These are phyloP conservation scores for Helarctos malayanus DNA, from an alignment of 2,797 vertebrate species.

Conservation along the genomic window DNA sequence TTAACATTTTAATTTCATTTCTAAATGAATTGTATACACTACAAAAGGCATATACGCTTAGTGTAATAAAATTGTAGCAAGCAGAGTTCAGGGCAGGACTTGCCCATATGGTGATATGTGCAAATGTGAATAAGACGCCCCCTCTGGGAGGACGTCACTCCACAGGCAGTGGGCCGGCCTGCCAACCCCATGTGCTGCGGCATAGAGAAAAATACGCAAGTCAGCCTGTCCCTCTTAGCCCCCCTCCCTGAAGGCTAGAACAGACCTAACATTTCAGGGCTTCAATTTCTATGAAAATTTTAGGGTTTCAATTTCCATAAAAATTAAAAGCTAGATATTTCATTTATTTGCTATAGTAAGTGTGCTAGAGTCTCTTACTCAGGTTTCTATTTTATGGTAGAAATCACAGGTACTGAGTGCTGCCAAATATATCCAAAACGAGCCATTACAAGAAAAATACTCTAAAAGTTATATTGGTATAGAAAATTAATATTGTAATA, in stretches of 20 bases:
- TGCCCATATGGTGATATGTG: background rate
- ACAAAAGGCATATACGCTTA: background rate
- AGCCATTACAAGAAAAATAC: background rate
- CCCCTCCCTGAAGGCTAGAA: background rate
- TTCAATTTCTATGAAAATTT: background rate
- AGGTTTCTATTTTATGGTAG: background rate
- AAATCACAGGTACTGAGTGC: background rate
- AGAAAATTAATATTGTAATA: background rate
- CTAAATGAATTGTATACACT: background rate
- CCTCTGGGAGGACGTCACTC: background rate
- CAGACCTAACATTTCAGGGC: background rate
- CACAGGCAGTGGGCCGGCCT: too few species aligned
- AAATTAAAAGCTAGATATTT: background rate
- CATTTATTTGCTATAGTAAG: background rate
- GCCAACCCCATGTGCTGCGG: fast-evolving
- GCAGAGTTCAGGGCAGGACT: background rate
- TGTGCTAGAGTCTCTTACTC: background rate
- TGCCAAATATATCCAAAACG: background rate
- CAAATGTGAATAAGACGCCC: background rate
- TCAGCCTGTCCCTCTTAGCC: background rate
- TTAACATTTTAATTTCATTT: background rate
- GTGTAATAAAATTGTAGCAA: background rate
- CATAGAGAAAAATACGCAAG: background rate
- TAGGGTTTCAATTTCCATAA: background rate
- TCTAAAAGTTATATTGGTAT: background rate